Evolutionary conservation across 2,113 vertebrate genomes (phyloP).

Genomic region (Pimephales promelas): DNA sequence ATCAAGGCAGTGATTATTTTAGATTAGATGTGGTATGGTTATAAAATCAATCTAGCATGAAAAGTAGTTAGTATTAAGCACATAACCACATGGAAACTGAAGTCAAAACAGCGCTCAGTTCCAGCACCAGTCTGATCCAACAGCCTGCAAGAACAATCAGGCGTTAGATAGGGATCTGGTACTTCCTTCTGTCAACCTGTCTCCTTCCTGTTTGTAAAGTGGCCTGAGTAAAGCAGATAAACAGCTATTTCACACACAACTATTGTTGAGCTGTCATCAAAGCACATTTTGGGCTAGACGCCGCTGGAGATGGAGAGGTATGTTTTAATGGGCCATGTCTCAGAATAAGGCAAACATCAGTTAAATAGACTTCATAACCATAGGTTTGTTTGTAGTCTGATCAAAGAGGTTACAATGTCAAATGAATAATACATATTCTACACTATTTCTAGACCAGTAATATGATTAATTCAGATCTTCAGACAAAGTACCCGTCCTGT

Average conservation of each 20-base stretch:
- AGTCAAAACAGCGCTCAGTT: slow-evolving; percentile 17
- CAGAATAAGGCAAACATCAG: slow-evolving; percentile 9
- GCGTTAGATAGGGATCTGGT: slow-evolving; percentile 65
- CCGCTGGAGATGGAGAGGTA: slow-evolving; percentile 50
- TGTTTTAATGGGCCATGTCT: slow-evolving; percentile 1
- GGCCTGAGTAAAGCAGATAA: slow-evolving; percentile 61
- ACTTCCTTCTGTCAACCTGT: slow-evolving; percentile 58
- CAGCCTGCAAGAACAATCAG: slow-evolving; percentile 57
- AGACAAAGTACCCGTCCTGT: neutral
- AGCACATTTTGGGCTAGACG: slow-evolving; percentile 24
- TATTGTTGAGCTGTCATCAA: slow-evolving; percentile 52
- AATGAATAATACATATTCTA: neutral
- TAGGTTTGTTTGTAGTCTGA: neutral
- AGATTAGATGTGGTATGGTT: neutral
- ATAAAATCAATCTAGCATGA: neutral
- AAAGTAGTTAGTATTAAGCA: neutral
- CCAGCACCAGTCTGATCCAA: neutral
- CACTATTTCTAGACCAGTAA: neutral
- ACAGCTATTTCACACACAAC: slow-evolving; percentile 26
- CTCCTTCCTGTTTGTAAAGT: slow-evolving; percentile 71
- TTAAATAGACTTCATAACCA: neutral
- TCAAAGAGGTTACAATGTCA: neutral
- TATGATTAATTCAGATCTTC: neutral
- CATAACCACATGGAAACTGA: neutral
- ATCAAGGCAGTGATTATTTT: neutral